Conservation (phyloP, 30 jellyfish, hydroid and myxozoan genomes). For the Aurelia aurita region DNA sequence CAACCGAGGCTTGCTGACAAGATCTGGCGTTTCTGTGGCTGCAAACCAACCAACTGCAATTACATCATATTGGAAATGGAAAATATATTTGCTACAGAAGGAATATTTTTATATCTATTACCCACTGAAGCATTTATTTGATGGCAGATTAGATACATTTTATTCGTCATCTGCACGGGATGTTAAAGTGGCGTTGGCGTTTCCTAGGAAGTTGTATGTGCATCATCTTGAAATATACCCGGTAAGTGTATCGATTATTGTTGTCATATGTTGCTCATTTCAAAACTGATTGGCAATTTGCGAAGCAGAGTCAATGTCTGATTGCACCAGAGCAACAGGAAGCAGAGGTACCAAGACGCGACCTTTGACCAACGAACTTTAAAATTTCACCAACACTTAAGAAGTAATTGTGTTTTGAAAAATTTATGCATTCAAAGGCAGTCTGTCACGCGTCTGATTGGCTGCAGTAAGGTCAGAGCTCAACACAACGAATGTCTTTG, state of each 20-base stretch:
- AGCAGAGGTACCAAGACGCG: too few relatives aligned
- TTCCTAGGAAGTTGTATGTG: conserved; percentile 19
- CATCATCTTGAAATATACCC: conserved; percentile 65
- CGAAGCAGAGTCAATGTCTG: too few relatives aligned
- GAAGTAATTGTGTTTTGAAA: too few relatives aligned
- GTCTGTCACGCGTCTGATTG: too few relatives aligned
- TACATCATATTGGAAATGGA: conserved; percentile 3
- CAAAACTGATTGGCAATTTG: too few relatives aligned
- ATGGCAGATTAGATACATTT: conserved; percentile 40
- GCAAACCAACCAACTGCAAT: conserved; percentile 41
- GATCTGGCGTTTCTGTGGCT: conserved; percentile 50
- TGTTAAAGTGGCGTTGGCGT: conserved; percentile 5
- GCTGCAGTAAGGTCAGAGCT: too few relatives aligned
- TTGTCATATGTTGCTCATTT: background rate
- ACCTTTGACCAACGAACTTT: too few relatives aligned
- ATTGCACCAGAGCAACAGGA: too few relatives aligned
- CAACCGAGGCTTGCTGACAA: conserved; percentile 11
- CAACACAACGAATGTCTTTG: too few relatives aligned
- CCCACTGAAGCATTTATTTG: conserved; percentile 29
- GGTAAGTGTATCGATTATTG: background rate
- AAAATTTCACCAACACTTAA: too few relatives aligned
- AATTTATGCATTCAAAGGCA: too few relatives aligned
- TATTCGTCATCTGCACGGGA: conserved; percentile 51
- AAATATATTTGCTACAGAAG: background rate
- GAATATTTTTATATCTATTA: conserved; percentile 14